Conservation (phyloP, 2,888 invertebrate species). For the Phragmatobia fuliginosa region DNA sequence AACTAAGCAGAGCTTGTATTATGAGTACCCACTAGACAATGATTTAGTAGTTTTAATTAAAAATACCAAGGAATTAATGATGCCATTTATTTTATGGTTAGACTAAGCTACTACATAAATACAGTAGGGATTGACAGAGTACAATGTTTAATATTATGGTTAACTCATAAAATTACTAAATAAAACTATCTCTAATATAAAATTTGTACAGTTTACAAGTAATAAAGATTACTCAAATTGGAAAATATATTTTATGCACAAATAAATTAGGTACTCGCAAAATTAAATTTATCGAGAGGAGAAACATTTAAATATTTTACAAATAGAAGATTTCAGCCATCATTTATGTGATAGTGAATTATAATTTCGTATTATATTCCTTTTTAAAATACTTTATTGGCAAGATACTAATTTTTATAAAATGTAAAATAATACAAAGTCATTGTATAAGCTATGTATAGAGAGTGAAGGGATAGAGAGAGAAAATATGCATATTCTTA, state of each 20-base stretch:
- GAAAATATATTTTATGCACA: constrained; percentile 55
- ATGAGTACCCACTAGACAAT: too few relatives aligned
- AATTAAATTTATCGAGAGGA: constrained; percentile 65
- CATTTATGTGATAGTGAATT: constrained; percentile 74
- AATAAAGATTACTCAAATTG: constrained; percentile 52
- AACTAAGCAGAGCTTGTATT: too few relatives aligned
- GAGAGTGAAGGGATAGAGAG: constrained; percentile 81
- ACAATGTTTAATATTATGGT: constrained; percentile 74
- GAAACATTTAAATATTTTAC: constrained; percentile 65
- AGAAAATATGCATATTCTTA: constrained; percentile 76
- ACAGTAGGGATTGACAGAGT: constrained; percentile 66
- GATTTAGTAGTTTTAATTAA: background rate
- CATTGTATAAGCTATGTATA: constrained; percentile 72
- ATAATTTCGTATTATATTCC: constrained; percentile 71
- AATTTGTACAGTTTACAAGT: constrained; percentile 79
- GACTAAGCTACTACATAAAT: constrained; percentile 81
- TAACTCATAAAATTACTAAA: constrained; percentile 78
- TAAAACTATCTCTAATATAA: constrained; percentile 71
- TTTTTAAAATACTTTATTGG: constrained; percentile 82
- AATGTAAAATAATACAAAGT: constrained; percentile 70
- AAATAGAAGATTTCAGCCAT: constrained; percentile 82
- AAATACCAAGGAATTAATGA: constrained; percentile 56
- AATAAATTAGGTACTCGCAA: constrained; percentile 71
- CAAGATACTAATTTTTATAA: constrained; percentile 76
- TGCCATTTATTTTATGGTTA: constrained; percentile 84